phyloP scores from a whole-genome alignment of 2,888 invertebrate genomes.

The Fragum fragum region DNA sequence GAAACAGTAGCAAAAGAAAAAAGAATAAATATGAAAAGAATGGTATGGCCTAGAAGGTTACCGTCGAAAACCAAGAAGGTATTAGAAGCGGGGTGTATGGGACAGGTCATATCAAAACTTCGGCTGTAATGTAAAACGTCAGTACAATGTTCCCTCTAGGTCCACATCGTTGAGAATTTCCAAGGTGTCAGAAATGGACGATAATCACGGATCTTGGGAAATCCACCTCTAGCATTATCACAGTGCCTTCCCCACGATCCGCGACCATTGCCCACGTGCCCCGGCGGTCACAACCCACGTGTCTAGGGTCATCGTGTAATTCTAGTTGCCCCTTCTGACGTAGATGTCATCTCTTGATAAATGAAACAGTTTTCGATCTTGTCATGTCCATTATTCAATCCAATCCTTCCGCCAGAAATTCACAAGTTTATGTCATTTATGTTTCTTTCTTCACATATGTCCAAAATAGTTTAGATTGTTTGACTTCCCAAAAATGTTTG shows the following conservation, averaged over 20 bases:
- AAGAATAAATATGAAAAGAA: too few species aligned
- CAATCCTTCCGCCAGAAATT: conserved; percentile 5
- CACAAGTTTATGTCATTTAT: not conserved
- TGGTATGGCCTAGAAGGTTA: too few species aligned
- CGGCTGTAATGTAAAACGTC: too few species aligned
- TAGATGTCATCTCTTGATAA: conserved; percentile 4
- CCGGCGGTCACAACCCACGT: not conserved
- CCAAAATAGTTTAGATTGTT: too few species aligned
- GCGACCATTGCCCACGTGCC: conserved; percentile 68
- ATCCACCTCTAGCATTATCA: conserved; percentile 75
- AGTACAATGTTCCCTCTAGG: too few species aligned
- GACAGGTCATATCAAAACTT: too few species aligned
- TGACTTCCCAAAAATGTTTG: too few species aligned
- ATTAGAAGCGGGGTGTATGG: too few species aligned
- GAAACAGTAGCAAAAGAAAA: too few species aligned
- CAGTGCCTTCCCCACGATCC: conserved; percentile 82
- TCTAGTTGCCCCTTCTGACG: not conserved
- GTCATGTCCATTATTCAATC: conserved; percentile 32
- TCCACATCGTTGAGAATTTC: too few species aligned
- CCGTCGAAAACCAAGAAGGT: too few species aligned
- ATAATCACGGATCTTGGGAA: conserved; percentile 85
- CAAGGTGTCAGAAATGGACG: conserved; percentile 37
- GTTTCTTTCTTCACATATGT: not conserved
- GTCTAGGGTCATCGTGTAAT: not conserved
- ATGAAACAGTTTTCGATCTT: conserved; percentile 6